Evolutionary conservation across 1,140 invertebrate species (phyloP).

Genomic region (Nilaparvata lugens): DNA sequence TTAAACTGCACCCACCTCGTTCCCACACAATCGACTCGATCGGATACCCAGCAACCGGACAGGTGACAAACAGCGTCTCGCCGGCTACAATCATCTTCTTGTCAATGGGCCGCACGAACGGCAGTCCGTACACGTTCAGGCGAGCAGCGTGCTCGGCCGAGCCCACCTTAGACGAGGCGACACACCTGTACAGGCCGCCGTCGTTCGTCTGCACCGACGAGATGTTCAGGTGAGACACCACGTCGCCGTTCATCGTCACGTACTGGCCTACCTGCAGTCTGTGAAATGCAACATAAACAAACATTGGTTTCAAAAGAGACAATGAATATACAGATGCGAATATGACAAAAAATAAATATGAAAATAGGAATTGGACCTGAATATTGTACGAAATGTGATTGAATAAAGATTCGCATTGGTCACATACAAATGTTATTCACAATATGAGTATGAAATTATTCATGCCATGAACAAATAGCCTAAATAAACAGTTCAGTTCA

Average conservation of each 20-base stretch:
- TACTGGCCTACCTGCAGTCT: conserved; percentile 76
- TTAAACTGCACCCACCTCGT: conserved; percentile 47
- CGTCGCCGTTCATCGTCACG: conserved; percentile 79
- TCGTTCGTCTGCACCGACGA: conserved; percentile 85
- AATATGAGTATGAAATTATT: no score
- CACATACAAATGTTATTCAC: no score
- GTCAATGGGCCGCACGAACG: conserved; percentile 83
- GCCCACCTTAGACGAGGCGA: conserved; percentile 86
- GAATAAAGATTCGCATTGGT: no score
- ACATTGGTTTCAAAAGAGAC: background rate
- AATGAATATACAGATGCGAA: no score
- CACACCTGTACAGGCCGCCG: conserved; percentile 87
- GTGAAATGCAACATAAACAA: conserved; percentile 22
- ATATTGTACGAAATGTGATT: no score
- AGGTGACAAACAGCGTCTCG: conserved; percentile 77
- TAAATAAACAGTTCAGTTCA: no score
- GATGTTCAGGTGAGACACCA: conserved; percentile 89
- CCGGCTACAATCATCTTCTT: conserved; percentile 92
- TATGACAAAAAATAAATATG: no score
- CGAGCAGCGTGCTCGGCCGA: conserved; percentile 74
- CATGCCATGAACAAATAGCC: no score
- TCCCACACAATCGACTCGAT: conserved; percentile 92
- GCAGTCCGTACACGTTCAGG: conserved; percentile 86
- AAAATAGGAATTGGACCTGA: no score
- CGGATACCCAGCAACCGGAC: conserved; percentile 89